phyloP scores from a whole-genome alignment of 2,888 invertebrate genomes.

The Seira ritae region DNA sequence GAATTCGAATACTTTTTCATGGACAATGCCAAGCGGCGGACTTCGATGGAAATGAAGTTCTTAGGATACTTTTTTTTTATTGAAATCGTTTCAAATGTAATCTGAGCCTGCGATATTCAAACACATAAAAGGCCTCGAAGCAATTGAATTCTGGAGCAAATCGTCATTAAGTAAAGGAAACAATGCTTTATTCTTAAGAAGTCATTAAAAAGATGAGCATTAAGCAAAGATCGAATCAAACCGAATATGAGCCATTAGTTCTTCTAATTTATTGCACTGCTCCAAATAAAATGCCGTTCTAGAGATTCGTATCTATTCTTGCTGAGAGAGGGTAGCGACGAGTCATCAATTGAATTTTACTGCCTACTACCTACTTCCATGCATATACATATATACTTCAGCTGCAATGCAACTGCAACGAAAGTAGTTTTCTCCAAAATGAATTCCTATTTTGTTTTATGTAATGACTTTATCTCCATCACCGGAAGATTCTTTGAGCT shows the following conservation, averaged over 20 bases:
- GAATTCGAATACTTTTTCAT: too few species aligned
- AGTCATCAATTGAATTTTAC: constrained; percentile 25
- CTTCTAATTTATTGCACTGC: constrained; percentile 48
- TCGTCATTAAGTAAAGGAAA: not conserved
- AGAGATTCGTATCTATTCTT: constrained; percentile 40
- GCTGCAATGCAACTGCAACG: too few species aligned
- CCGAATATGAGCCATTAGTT: constrained; percentile 49
- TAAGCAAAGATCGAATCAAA: constrained; percentile 11
- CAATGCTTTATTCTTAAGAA: not conserved
- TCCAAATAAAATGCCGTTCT: constrained; percentile 32
- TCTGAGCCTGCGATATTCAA: too few species aligned
- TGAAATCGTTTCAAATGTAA: too few species aligned
- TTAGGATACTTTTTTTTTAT: too few species aligned
- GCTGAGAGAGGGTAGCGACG: not conserved
- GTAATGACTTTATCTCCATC: constrained; percentile 15
- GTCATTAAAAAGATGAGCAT: constrained; percentile 17
- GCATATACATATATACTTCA: too few species aligned
- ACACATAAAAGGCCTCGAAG: too few species aligned
- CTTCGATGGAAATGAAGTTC: too few species aligned
- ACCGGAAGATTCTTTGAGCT: constrained; percentile 12
- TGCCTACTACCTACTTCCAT: not conserved
- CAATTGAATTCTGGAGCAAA: too few species aligned
- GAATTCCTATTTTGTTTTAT: not conserved
- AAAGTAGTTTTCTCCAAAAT: not conserved
- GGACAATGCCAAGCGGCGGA: too few species aligned